Base-by-base conservation (phyloP, 2,113 vertebrate genomes). In the Dromas ardeola region DNA sequence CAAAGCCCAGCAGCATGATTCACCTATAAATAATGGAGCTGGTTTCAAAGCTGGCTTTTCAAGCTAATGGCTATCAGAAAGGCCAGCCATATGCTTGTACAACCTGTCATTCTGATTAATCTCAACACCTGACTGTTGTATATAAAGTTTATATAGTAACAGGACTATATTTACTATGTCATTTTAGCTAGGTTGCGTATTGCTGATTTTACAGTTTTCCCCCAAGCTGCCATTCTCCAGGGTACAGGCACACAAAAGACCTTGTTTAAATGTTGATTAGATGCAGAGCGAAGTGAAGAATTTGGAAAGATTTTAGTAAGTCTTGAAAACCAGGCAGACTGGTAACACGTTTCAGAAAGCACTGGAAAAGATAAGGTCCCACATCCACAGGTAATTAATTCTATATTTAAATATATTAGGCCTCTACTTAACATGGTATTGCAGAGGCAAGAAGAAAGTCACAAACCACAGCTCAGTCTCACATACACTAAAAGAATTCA, bases 71-170 rank as follows among this genome's bases (percentile, higher is more conserved):
- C 91, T 76, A 95, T 81, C 93, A 91, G 71, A 90, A 96, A 95
- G 91, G 84, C 81, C 91, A 94, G 91, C 93, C 95, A 95, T 93
- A 93, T 93, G 96, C 62, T 53, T 80, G 89, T 86, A 87, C 91
- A 96, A 95, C 89, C 86, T 96, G 95, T 86, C 84, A 81, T 80
- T 74, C 73, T 88, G 91, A 96, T 93, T 94, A 69, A 97, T 97
- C 84, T 93, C 90, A 90, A 88, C 93, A 96, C 95, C 85, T 80
- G 85, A 94, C 74, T 94, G 50, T 40, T 88, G 78, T 72, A 91
- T 66, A 95, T 70, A 62, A 96, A 96, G 81, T 96, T 97, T 80
- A 92, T 77, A 80, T 11, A 88, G 81, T n/a, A 96, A 69, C 74
- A 90, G 67, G 55, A 82, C 90, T 94, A 40, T 45, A 66, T 49